Evolutionary conservation across 2,797 vertebrate species (phyloP).

Genomic region (Spea hammondii): DNA sequence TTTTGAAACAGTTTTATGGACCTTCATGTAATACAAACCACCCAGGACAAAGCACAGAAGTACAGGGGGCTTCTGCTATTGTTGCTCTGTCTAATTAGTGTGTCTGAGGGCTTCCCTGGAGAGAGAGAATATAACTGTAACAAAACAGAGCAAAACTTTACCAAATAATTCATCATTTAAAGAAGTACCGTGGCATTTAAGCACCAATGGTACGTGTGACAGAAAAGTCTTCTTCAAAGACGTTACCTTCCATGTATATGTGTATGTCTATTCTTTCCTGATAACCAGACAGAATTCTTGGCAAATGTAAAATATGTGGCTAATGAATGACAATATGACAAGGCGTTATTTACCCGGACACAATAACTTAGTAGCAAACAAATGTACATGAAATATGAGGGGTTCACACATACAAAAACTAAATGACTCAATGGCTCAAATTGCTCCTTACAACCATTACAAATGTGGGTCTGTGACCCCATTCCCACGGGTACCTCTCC

Average conservation of each 20-base stretch:
- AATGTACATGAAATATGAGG: conserved; percentile 4
- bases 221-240: too few species aligned
- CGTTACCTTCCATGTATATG: too few species aligned
- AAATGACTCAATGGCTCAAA: background rate
- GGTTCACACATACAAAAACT: background rate
- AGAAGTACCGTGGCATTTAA: too few species aligned
- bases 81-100: conserved; percentile 33
- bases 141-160: background rate
- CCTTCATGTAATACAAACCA: conserved; percentile 33
- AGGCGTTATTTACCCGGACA: too few species aligned
- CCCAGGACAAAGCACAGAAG: conserved; percentile 7
- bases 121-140: background rate
- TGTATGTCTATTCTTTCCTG: too few species aligned
- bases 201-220: too few species aligned
- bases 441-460: background rate
- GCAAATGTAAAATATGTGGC: too few species aligned
- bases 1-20: conserved; percentile 55
- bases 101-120: conserved; percentile 6
- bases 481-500: background rate
- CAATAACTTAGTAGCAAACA: background rate
- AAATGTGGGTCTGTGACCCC: background rate
- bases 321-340: too few species aligned
- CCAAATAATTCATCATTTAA: too few species aligned
- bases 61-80: background rate
- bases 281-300: too few species aligned